Evolutionary conservation across 2,888 invertebrate genomes (phyloP).

Genomic region (Aplocera efformata): DNA sequence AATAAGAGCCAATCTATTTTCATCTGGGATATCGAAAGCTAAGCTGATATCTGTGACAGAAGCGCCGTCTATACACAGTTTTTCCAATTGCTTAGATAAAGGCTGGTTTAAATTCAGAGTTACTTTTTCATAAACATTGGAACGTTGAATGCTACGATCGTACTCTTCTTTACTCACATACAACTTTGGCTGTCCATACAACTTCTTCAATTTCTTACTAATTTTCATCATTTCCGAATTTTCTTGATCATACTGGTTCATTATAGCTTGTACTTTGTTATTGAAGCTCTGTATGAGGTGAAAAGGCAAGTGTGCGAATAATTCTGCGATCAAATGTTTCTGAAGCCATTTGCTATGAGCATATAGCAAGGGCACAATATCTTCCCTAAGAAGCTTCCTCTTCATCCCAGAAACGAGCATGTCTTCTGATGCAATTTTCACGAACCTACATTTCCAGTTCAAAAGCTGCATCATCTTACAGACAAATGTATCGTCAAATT

Average conservation of each 20-base stretch:
- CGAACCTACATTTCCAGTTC: slow-evolving; percentile 78
- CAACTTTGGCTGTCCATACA: slow-evolving; percentile 61
- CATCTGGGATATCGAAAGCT: slow-evolving; percentile 53
- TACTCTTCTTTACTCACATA: slow-evolving; percentile 51
- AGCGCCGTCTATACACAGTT: slow-evolving; percentile 35
- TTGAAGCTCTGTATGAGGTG: slow-evolving; percentile 37
- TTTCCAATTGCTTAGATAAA: slow-evolving; percentile 48
- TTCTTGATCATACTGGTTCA: slow-evolving; percentile 37
- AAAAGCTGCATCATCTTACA: slow-evolving; percentile 69
- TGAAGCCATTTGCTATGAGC: slow-evolving; percentile 88
- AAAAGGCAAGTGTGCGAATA: slow-evolving; percentile 41
- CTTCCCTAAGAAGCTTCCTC: slow-evolving; percentile 62
- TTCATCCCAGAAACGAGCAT: slow-evolving; percentile 54
- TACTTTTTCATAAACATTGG: slow-evolving; percentile 41
- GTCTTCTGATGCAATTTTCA: slow-evolving; percentile 55
- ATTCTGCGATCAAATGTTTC: slow-evolving; percentile 78
- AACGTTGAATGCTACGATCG: slow-evolving; percentile 38
- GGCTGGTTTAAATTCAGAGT: slow-evolving; percentile 53
- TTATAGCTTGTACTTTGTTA: slow-evolving; percentile 31
- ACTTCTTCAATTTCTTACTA: slow-evolving; percentile 62
- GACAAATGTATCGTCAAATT: slow-evolving; percentile 54
- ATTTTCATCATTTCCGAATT: slow-evolving; percentile 49
- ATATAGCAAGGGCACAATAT: slow-evolving; percentile 81
- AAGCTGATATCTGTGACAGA: slow-evolving; percentile 40
- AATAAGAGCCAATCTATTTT: slow-evolving; percentile 33